Evolutionary conservation across 2,113 vertebrate genomes (phyloP).

Genomic region (Phyllopteryx taeniolatus): DNA sequence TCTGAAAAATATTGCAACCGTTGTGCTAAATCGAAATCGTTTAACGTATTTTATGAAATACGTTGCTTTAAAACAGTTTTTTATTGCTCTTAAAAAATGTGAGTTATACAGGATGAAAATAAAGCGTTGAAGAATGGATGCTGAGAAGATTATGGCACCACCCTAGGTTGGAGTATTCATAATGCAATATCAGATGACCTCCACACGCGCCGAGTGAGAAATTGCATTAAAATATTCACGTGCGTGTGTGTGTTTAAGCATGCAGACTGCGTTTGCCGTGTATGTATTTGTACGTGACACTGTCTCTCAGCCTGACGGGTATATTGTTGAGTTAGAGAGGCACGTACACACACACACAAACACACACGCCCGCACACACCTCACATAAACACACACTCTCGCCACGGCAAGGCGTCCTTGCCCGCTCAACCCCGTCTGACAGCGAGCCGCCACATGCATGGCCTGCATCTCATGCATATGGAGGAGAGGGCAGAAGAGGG

Average conservation of each 20-base stretch:
- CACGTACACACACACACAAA: constrained; percentile 19
- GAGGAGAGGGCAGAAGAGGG: constrained; percentile 56
- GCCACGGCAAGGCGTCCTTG: constrained; percentile 59
- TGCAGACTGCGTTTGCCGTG: not conserved
- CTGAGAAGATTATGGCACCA: not conserved
- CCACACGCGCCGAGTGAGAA: not conserved
- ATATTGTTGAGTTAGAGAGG: constrained; percentile 40
- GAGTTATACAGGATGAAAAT: not conserved
- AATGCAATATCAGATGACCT: not conserved
- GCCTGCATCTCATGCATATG: constrained; percentile 71
- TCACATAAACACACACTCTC: constrained; percentile 23
- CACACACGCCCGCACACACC: constrained; percentile 27
- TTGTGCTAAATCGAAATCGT: not conserved
- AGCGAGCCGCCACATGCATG: constrained; percentile 65
- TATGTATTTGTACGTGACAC: constrained; percentile 34
- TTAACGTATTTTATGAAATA: not conserved
- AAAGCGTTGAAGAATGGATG: not conserved
- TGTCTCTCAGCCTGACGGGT: constrained; percentile 69
- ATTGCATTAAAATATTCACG: not conserved
- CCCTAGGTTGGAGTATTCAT: not conserved
- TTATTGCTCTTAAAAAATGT: not conserved
- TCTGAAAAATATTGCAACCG: not conserved
- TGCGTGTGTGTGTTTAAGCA: constrained; percentile 2
- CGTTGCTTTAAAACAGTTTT: not conserved
- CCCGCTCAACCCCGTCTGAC: constrained; percentile 69